Evolutionary conservation across 2,797 vertebrate species (phyloP).

Genomic region (Holocentrus rufus): DNA sequence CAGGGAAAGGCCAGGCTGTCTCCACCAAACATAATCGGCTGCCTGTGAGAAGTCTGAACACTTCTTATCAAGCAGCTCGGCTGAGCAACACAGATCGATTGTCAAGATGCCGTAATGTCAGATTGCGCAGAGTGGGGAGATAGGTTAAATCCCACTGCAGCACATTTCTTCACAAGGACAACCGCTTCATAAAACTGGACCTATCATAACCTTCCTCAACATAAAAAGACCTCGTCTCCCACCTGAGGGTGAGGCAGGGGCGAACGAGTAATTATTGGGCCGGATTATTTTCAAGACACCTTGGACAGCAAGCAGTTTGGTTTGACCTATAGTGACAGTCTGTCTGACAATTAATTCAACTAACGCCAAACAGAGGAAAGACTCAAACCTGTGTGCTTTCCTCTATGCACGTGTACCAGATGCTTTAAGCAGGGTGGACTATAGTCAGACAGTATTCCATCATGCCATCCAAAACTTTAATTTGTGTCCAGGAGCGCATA

Average conservation of each 20-base stretch:
- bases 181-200: constrained; percentile 29
- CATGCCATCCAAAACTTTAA: no score
- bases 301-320: constrained; percentile 63
- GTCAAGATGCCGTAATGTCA: constrained; percentile 55
- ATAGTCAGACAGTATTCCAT: no score
- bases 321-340: constrained; percentile 70
- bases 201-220: constrained; percentile 34
- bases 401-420: not conserved
- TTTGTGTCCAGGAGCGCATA: no score
- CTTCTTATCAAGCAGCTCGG: constrained; percentile 59
- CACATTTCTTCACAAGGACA: constrained; percentile 23
- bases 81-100: constrained; percentile 59
- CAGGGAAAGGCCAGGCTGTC: constrained; percentile 52
- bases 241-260: constrained; percentile 21
- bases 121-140: constrained; percentile 35
- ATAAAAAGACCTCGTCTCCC: constrained; percentile 17
- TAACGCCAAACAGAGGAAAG: constrained; percentile 69
- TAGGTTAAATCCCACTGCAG: constrained; percentile 51
- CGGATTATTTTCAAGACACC: constrained; percentile 60
- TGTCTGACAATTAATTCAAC: constrained; percentile 57
- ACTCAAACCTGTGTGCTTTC: constrained; percentile 54
- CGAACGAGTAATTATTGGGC: constrained; percentile 66
- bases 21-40: constrained; percentile 63
- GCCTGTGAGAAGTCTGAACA: constrained; percentile 55
- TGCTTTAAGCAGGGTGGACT: no score